These are phyloP conservation scores for Astreopora myriophthalma DNA, from an alignment of 64 coral and sea anemone genomes.

Conservation along the genomic window DNA sequence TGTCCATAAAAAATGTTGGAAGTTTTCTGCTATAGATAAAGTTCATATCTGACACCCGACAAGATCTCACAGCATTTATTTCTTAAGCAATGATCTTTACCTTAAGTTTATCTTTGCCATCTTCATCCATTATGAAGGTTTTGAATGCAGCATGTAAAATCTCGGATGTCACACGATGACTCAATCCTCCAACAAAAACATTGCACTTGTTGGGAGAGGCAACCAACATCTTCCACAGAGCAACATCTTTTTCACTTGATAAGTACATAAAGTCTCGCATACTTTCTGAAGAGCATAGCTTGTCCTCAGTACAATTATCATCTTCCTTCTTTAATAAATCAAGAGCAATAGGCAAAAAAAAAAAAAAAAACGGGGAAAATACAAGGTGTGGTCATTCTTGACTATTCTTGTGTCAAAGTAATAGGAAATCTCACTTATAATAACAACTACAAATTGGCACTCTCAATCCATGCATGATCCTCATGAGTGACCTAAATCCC, in stretches of 20 bases:
- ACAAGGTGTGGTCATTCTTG: background rate
- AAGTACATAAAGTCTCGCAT: constrained; percentile 67
- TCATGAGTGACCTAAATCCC: too few relatives aligned
- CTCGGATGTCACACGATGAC: constrained; percentile 8
- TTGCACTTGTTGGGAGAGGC: constrained; percentile 68
- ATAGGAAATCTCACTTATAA: too few relatives aligned
- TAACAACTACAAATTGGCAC: too few relatives aligned
- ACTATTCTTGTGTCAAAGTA: background rate
- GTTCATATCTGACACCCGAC: too few relatives aligned
- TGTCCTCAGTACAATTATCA: background rate
- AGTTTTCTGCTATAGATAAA: too few relatives aligned
- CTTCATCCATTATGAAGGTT: constrained; percentile 25
- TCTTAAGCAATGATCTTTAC: background rate
- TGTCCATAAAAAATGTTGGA: too few relatives aligned
- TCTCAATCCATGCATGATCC: too few relatives aligned
- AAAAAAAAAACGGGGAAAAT: background rate
- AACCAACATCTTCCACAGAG: constrained; percentile 58
- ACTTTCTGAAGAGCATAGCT: background rate
- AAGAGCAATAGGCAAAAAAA: background rate
- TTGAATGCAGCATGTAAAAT: constrained; percentile 57
- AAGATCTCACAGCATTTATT: too few relatives aligned
- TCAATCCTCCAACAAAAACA: constrained; percentile 79
- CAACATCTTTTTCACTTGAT: constrained; percentile 71
- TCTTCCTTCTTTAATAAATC: background rate
- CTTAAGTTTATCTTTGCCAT: constrained; percentile 42